Percentiles rank a stretch among this genome's conserved stretches.
phyloP scores from a whole-genome alignment of 2,113 vertebrate species.

The Motacilla tschutschensis region DNA sequence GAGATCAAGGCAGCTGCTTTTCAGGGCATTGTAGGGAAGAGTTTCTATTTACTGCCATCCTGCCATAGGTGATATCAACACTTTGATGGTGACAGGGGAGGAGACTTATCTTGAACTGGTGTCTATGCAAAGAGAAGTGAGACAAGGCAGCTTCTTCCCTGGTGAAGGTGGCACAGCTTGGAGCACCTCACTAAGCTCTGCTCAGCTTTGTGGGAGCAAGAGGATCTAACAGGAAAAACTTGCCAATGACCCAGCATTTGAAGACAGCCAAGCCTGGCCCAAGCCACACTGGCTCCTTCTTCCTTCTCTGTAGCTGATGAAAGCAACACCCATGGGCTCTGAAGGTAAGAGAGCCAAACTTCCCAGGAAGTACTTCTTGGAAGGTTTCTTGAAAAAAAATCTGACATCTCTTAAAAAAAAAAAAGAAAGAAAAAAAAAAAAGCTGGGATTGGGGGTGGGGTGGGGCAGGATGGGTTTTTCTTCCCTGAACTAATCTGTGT shows the following conservation, averaged over 20 bases:
- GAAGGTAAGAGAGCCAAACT: neutral
- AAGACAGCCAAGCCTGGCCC: neutral
- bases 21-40: neutral
- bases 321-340: neutral
- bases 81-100: neutral
- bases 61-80: neutral
- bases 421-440: neutral
- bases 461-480: neutral
- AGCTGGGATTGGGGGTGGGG: too few relatives aligned
- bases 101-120: neutral
- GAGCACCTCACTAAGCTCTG: neutral
- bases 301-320: neutral
- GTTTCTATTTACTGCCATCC: neutral
- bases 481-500: neutral
- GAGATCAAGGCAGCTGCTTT: neutral
- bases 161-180: neutral
- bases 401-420: neutral
- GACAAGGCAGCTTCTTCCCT: neutral
- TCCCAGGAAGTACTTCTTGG: neutral
- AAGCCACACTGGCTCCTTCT: neutral
- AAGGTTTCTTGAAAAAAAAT: slow-evolving; percentile 1
- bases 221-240: neutral
- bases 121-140: neutral
- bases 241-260: neutral
- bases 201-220: neutral